These are phyloP conservation scores for Trichonephila clavata DNA, from an alignment of 1,140 invertebrate genomes.

Conservation along the genomic window DNA sequence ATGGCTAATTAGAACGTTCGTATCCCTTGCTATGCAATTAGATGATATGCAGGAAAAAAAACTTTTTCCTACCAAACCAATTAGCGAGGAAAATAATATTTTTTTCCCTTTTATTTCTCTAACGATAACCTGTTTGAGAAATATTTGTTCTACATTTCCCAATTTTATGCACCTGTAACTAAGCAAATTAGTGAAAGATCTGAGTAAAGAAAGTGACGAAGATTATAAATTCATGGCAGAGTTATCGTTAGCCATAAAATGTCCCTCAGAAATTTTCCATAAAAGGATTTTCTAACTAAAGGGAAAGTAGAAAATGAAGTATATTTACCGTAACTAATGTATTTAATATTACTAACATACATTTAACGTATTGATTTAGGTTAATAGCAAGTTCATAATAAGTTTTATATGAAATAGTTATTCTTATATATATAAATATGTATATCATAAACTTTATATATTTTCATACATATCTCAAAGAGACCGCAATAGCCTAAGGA, in stretches of 20 bases:
- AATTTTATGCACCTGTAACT: not conserved
- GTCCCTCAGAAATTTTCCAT: too few relatives aligned
- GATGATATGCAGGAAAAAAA: not conserved
- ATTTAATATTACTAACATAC: too few relatives aligned
- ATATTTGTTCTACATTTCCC: not conserved
- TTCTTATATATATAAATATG: too few relatives aligned
- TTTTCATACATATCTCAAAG: too few relatives aligned
- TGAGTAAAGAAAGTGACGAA: not conserved
- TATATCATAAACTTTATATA: too few relatives aligned
- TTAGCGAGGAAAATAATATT: not conserved
- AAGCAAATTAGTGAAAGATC: not conserved
- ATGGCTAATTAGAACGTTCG: conserved; percentile 39
- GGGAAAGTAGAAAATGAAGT: too few relatives aligned
- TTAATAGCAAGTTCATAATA: too few relatives aligned
- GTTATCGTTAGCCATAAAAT: not conserved
- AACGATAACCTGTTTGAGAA: conserved; percentile 10
- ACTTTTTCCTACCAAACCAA: conserved; percentile 5
- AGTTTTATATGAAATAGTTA: too few relatives aligned
- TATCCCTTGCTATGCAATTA: conserved; percentile 35
- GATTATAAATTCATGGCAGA: not conserved
- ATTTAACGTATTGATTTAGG: too few relatives aligned
- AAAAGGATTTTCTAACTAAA: not conserved
- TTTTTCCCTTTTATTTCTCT: not conserved
- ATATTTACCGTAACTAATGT: not conserved
- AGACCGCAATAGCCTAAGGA: too few relatives aligned